Percentiles rank a stretch among this genome's conserved stretches.
These are phyloP conservation scores for Apis laboriosa DNA, from an alignment of 1,140 invertebrate genomes.

Conservation along the genomic window DNA sequence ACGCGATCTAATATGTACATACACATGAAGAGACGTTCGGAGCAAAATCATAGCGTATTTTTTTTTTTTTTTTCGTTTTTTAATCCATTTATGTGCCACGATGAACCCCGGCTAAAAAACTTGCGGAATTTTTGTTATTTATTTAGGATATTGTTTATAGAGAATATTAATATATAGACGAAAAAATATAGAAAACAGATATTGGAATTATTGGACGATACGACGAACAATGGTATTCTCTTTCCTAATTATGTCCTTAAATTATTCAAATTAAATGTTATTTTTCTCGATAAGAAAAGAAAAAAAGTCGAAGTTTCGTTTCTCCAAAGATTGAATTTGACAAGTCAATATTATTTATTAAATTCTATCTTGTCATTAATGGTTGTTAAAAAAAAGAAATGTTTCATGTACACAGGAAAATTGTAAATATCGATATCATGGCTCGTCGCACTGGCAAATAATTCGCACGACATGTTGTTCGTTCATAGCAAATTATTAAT, in stretches of 20 bases:
- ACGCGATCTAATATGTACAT: conserved; percentile 45
- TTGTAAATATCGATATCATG: conserved; percentile 17
- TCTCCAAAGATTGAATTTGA: too few species aligned
- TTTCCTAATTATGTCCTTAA: background rate
- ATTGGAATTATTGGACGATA: conserved; percentile 50
- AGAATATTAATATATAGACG: background rate
- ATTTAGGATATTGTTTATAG: background rate
- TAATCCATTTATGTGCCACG: background rate
- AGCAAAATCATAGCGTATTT: conserved; percentile 47
- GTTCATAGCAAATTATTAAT: conserved; percentile 33
- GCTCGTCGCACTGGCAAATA: conserved; percentile 47
- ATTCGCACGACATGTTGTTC: conserved; percentile 21
- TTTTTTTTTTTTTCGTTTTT: background rate
- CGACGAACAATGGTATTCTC: conserved; percentile 43
- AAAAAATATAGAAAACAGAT: background rate
- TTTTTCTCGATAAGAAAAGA: too few species aligned
- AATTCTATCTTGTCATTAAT: too few species aligned
- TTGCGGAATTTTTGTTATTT: too few species aligned
- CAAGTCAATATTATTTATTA: too few species aligned
- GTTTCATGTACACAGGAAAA: too few species aligned
- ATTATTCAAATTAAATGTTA: background rate
- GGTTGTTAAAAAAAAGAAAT: too few species aligned
- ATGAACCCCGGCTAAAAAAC: conserved; percentile 47
- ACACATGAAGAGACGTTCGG: conserved; percentile 32
- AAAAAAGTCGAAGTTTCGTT: too few species aligned